Evolutionary conservation across 2,113 vertebrate genomes (phyloP), one percentile per base, ranked within the genome.

Genomic region (Glaucomys volans): DNA sequence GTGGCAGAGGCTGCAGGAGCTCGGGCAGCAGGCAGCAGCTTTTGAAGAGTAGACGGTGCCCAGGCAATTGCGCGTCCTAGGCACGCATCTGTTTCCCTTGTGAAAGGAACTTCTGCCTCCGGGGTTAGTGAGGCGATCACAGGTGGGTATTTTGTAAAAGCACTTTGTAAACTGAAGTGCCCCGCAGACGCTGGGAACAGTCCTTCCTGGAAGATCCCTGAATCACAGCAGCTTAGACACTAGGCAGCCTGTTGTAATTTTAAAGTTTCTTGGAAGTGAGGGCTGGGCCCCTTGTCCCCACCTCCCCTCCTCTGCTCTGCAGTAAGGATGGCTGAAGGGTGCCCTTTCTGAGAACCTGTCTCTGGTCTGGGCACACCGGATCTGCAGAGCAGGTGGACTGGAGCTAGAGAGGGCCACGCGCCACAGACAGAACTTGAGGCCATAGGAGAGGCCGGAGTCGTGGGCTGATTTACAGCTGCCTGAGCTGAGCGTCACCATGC

Each of bases 151-250:
- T 35, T 28, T 79, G 28, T 44, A 6, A 26, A 50, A 64, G 11
- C 12, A 22, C 54, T 64, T 54, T 35, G 32, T 76, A 28, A 77
- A n/a, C 40, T 26, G 24, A 40, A 30, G 28, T 24, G 2, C 40
- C n/a, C 17, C 3, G 2, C 16, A 1, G 44, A 26, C 0, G 3
- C 30, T 4, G 10, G 47, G 1, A 0, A 35, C 12, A 6, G 12
- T 69, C 59, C 74, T 59, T 4, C 69, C 82, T 13, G 40, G 59
- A 54, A 18, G 50, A 24, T 37, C 67, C 35, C 37, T 30, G 28
- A 24, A 18, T 66, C 52, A 24, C 47, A 8, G 47, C 26, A 5
- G 20, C 16, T 16, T 35, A 28, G 37, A 72, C 40, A 35, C 26
- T 8, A 47, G 26, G 13, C 64, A 47, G 35, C 1, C 1, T 16